Base-by-base conservation (phyloP, 2,888 invertebrate species). In the Tholera decimalis region DNA sequence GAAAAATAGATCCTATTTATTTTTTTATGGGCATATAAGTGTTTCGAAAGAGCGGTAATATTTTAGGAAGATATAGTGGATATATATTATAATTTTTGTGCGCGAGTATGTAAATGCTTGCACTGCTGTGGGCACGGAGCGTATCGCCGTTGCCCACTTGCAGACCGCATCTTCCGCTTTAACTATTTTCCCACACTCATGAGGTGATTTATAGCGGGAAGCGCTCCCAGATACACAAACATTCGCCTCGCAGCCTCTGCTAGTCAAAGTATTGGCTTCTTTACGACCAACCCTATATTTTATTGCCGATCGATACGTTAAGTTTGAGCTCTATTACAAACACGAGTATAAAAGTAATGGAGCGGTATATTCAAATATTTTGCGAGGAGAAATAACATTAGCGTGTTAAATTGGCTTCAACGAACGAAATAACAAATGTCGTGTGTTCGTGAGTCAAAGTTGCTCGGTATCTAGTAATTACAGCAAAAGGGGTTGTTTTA, bases 151-250 rank as follows among this genome's bases (percentile, higher is more conserved):
- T 84, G 86, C 78, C 87, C 88, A 88, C 87, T 87, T 85, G 88
- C 88, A 83, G 87, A 83, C 88, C 87, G 85, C 88, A 85, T 89
- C 89, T 87, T 88, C 85, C 87, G 85, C 79, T 85, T 84, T 85
- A 85, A 85, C 89, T 89, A 89, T 91, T 91, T 89, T 90, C 85
- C 85, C 87, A 87, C 89, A 85, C 87, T 88, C 84, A 65, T 78
- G 79, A 83, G 80, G 89, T 91, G 92, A 93, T 93, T 93, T 93
- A 93, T 92, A 84, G 89, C 91, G 84, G 85, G 79, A 90, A 89
- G 83, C 84, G 85, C 85, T 85, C 85, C 87, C 80, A 85, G 87
- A 85, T 88, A 87, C 85, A 85, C 86, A 86, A 89, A 91, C 87
- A 90, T 88, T 88, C 86, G 86, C 85, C 75, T 82, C 69, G 81